Conservation (phyloP, 2,113 vertebrate species). For the Scalopus aquaticus region DNA sequence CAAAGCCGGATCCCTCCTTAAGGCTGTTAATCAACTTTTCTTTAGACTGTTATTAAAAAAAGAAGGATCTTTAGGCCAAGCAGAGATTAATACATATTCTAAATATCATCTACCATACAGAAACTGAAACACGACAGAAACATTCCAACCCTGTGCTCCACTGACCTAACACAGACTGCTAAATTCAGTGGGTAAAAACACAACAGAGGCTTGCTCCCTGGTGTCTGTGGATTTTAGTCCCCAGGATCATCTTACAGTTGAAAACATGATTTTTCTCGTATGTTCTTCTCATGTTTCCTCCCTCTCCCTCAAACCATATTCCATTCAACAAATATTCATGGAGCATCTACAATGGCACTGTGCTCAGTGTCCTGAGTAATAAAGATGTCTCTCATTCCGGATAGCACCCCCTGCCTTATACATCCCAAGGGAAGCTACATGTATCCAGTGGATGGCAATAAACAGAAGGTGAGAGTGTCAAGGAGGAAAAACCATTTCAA, state of each 20-base stretch:
- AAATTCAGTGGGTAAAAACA: not conserved
- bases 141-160: not conserved
- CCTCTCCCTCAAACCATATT: not conserved
- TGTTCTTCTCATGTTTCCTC: not conserved
- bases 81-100: not conserved
- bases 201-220: not conserved
- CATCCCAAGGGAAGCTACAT: not conserved
- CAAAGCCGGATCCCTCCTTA: conserved; percentile 97
- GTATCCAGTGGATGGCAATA: not conserved
- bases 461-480: not conserved
- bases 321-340: not conserved
- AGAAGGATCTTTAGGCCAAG: conserved; percentile 38
- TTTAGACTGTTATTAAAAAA: conserved; percentile 91
- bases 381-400: not conserved
- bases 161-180: not conserved
- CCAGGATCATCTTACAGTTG: not conserved
- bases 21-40: conserved; percentile 98
- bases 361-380: not conserved
- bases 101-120: not conserved
- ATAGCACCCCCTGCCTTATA: no score
- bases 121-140: not conserved
- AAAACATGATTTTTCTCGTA: not conserved
- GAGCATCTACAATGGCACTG: not conserved
- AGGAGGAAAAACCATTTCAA: not conserved
- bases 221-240: not conserved